Base-by-base conservation (phyloP, 2,797 vertebrate genomes). In the Tenualosa ilisha region DNA sequence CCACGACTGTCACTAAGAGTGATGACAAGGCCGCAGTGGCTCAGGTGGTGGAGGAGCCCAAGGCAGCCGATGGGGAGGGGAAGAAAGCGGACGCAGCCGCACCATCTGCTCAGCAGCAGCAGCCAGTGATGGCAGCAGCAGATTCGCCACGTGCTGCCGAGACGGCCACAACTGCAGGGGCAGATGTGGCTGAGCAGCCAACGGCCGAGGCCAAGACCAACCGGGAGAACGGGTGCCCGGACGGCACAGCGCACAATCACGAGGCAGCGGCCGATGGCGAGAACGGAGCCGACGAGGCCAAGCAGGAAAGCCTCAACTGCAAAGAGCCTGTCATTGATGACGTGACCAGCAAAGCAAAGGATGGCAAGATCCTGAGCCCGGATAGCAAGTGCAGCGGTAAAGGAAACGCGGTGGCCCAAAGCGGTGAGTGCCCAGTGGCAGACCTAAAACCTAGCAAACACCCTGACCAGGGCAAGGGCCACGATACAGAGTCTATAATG, bases 291-390 rank as follows among this genome's bases (percentile, higher is more conserved):
- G 89, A 86, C 90, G 92, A 86, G 88, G 91, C 91, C 6, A 95
- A 93, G 87, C 93, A 94, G 40, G 94, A 95, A 85, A 84, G n/a
- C 72, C 72, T 79, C 72, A 79, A 79, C 72, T 79, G 72, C 72
- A 79, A 79, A 17, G 72, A 79, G 72, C 40, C 37, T 24, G 72
- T 79, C 72, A 46, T 46, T 17, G 72, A 79, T 24, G 72, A 83
- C 54, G 83, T 86, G 84, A 88, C 82, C 82, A 90, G 87, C 65
- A 91, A 90, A 83, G 68, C 54, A 81, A 91, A 91, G 89, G 95
- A 95, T 84, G 90, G 94, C 86, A 95, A 94, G 93, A 94, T 95
- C 91, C 93, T 95, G 90, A 94, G 92, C 86, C 89, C 89, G 83
- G 90, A 91, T 11, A 87, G 88, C 59, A 90, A 90, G 90, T 87